A percentile compares a stretch with the other conserved stretches of the same genome.
phyloP scores from a whole-genome alignment of 1,140 invertebrate species.

The Aleiodes sp. region DNA sequence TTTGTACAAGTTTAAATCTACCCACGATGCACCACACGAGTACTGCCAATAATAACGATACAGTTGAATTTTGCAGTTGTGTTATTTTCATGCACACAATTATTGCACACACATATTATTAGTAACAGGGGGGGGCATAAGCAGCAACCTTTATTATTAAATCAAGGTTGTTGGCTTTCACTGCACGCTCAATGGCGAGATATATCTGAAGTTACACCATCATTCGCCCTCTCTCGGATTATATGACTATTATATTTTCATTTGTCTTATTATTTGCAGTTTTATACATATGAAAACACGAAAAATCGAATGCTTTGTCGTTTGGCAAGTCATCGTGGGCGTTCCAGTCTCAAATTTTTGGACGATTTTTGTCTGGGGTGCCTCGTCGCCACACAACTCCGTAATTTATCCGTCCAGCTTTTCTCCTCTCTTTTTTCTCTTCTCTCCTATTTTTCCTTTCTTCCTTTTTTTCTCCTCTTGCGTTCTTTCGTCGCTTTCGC shows the following conservation, averaged over 20 bases:
- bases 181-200: constrained; percentile 35
- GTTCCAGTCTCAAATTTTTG: constrained; percentile 44
- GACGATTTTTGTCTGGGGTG: constrained; percentile 55
- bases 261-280: constrained; percentile 7
- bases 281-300: constrained; percentile 16
- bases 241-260: constrained; percentile 4
- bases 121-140: background rate
- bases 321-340: constrained; percentile 33
- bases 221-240: background rate
- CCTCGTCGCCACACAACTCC: constrained; percentile 14
- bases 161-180: constrained; percentile 58
- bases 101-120: too few species aligned
- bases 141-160: constrained; percentile 55
- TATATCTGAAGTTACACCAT: constrained; percentile 2
- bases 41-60: constrained; percentile 34
- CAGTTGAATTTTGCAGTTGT: constrained; percentile 25
- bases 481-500: constrained; percentile 11
- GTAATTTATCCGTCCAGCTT: constrained; percentile 7
- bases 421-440: background rate
- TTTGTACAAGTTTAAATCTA: background rate
- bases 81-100: background rate
- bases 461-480: constrained; percentile 6
- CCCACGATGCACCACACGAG: background rate
- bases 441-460: background rate
- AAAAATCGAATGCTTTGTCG: constrained; percentile 10